These are phyloP conservation scores for Brachystomella parvula DNA, from an alignment of 1,140 invertebrate genomes.

Conservation along the genomic window DNA sequence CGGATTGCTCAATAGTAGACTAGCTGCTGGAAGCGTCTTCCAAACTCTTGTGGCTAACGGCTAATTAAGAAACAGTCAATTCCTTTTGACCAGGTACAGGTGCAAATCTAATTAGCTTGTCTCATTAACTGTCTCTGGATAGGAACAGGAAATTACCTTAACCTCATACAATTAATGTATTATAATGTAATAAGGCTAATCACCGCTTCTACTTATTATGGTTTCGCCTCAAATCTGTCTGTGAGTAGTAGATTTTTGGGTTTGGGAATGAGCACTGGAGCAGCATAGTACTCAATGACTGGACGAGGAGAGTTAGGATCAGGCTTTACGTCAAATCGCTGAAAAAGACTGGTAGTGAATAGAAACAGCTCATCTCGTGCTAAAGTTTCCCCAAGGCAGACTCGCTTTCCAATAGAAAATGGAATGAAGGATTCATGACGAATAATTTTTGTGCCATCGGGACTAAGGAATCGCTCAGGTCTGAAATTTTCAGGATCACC, in stretches of 20 bases:
- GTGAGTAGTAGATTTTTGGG: slow-evolving; percentile 10
- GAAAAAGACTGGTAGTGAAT: slow-evolving; percentile 66
- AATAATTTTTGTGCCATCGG: slow-evolving; percentile 33
- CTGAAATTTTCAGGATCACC: slow-evolving; percentile 40
- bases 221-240: slow-evolving; percentile 3
- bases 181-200: neutral
- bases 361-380: too few relatives aligned
- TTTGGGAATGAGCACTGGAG: slow-evolving; percentile 14
- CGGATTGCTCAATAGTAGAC: too few relatives aligned
- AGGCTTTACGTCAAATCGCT: slow-evolving; percentile 62
- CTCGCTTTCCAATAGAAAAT: slow-evolving; percentile 56
- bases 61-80: neutral
- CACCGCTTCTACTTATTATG: neutral
- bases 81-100: neutral
- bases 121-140: neutral
- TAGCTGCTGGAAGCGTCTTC: too few relatives aligned
- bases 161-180: neutral
- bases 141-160: neutral
- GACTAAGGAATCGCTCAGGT: slow-evolving; percentile 42
- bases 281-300: neutral
- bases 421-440: slow-evolving; percentile 22
- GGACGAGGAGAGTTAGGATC: slow-evolving; percentile 38
- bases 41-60: neutral
- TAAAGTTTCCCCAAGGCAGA: slow-evolving; percentile 74
- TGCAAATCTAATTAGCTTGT: neutral